Evolutionary conservation across 1,140 invertebrate genomes (phyloP), one percentile per base, ranked within the genome.

Genomic region (Thereuonema tuberculata): DNA sequence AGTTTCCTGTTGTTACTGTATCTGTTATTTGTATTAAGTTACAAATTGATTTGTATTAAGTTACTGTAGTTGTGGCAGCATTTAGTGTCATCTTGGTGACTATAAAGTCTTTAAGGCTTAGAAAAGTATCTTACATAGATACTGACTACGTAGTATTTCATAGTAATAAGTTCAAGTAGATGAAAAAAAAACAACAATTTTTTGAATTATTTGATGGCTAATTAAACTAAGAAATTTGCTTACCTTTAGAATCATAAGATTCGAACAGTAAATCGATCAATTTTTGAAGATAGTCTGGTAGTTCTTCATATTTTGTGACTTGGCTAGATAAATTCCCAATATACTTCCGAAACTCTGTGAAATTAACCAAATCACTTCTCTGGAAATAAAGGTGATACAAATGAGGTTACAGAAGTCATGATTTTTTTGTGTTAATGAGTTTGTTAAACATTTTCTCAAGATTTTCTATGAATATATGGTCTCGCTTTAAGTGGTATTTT

Each of bases 191-290:
- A n/a, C n/a, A n/a, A n/a, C n/a, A n/a, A n/a, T n/a, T n/a, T n/a
- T n/a, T n/a, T n/a, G n/a, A n/a, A n/a, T n/a, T n/a, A n/a, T n/a
- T n/a, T n/a, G n/a, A n/a, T 54, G 12, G 5, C 12, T 9, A 12
- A 20, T 12, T 27, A n/a, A 14, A 5, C 17, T 17, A 17, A 55
- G 27, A 14, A 21, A n/a, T n/a, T 58, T 17, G 27, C 58, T 61
- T 61, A 61, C 60, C 20, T 23, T 61, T 57, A n/a, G 20, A 15
- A 25, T 61, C 60, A 37, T 61, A 61, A 2, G 31, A 48, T 20
- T 60, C 47, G 31, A 61, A 61, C 20, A 61, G 48, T 20, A 61
- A 15, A 24, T 61, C 60, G 24, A 61, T 61, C n/a, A 61, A 20
- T 48, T 61, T n/a, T 23, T 56, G 57, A 5, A 61, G 17, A 28